A percentile compares a stretch with the other conserved stretches of the same genome.
Conservation (phyloP, 2,888 invertebrate species). For the Hoplodrina blanda region DNA sequence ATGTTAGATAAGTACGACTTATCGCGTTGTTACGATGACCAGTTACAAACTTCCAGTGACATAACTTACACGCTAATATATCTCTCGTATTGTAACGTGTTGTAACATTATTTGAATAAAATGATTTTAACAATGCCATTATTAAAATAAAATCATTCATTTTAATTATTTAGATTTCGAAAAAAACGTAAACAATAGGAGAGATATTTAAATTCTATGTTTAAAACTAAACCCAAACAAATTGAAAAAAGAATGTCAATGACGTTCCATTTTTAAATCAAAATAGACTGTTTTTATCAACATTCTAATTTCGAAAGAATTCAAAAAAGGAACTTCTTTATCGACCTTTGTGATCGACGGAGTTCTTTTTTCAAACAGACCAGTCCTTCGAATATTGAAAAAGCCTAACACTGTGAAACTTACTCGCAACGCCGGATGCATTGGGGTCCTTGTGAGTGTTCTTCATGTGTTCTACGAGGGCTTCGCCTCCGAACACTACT, state of each 20-base stretch:
- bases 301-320: slow-evolving; percentile 64
- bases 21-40: slow-evolving; percentile 61
- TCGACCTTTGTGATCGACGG: slow-evolving; percentile 22
- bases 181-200: slow-evolving; percentile 61
- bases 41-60: slow-evolving; percentile 86
- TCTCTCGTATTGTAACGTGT: slow-evolving; percentile 76
- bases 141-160: slow-evolving; percentile 54
- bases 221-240: slow-evolving; percentile 61
- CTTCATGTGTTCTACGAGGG: slow-evolving; percentile 98
- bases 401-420: slow-evolving; percentile 87
- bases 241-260: slow-evolving; percentile 65
- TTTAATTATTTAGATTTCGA: background rate
- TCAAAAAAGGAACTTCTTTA: slow-evolving; percentile 57
- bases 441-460: slow-evolving; percentile 98
- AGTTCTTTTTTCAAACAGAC: slow-evolving; percentile 62
- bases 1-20: slow-evolving; percentile 68
- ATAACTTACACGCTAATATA: slow-evolving; percentile 83
- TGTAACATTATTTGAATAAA: slow-evolving; percentile 31
- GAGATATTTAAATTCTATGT: slow-evolving; percentile 62
- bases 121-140: slow-evolving; percentile 49
- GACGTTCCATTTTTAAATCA: slow-evolving; percentile 51
- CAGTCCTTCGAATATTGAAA: slow-evolving; percentile 58
- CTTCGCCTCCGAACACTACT: slow-evolving; percentile 97
- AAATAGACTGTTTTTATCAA: slow-evolving; percentile 54
- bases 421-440: slow-evolving; percentile 97